Evolutionary conservation across 1,140 invertebrate genomes (phyloP).

Genomic region (Stegodyphus mimosarum): DNA sequence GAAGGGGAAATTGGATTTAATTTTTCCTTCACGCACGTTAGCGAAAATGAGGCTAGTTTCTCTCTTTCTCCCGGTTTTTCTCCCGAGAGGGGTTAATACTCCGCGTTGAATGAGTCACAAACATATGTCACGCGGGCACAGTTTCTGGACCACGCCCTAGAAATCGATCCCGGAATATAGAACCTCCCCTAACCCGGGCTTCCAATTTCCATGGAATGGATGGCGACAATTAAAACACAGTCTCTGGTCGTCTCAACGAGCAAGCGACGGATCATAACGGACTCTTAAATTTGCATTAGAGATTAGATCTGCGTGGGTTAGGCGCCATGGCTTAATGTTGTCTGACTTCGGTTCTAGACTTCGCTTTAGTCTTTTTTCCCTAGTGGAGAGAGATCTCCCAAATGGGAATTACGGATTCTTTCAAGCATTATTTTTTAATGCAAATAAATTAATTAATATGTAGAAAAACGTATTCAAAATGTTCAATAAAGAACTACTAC

Average conservation of each 20-base stretch:
- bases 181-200: not conserved
- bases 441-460: too few species aligned
- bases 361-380: too few species aligned
- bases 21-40: conserved; percentile 8
- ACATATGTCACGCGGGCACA: conserved; percentile 47
- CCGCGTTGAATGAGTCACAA: conserved; percentile 42
- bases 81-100: not conserved
- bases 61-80: too few species aligned
- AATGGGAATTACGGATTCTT: too few species aligned
- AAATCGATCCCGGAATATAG: conserved; percentile 23
- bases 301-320: conserved; percentile 11
- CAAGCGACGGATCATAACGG: conserved; percentile 5
- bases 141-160: conserved; percentile 25
- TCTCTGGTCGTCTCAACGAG: not conserved
- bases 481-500: too few species aligned
- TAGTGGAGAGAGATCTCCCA: too few species aligned
- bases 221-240: conserved; percentile 42
- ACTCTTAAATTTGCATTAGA: conserved; percentile 49
- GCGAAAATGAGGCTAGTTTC: not conserved
- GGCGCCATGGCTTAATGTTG: not conserved
- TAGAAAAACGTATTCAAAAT: too few species aligned
- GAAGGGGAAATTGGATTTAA: conserved; percentile 40
- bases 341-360: too few species aligned
- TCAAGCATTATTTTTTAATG: too few species aligned
- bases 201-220: conserved; percentile 50